Evolutionary conservation across 64 coral and sea anemone species (phyloP).

Genomic region (Stichodactyla mertensii): DNA sequence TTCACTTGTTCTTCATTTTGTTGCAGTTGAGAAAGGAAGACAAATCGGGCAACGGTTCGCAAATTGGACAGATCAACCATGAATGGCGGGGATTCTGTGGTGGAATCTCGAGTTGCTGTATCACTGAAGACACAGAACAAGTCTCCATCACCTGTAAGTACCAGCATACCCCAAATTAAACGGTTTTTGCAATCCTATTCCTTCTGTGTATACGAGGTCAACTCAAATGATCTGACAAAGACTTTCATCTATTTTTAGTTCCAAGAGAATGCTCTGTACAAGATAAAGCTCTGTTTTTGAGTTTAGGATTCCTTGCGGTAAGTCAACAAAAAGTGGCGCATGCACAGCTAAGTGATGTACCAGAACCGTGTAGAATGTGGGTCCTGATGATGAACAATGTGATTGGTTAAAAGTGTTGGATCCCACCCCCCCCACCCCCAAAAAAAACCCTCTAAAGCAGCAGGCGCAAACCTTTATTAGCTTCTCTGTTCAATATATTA

Average conservation of each 20-base stretch:
- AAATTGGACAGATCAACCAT: constrained; percentile 33
- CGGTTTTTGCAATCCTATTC: background rate
- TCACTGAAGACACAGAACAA: constrained; percentile 27
- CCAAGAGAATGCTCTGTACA: background rate
- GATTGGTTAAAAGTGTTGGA: too few relatives aligned
- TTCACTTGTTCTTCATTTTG: background rate
- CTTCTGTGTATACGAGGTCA: background rate
- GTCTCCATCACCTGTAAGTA: constrained; percentile 46
- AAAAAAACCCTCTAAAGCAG: background rate
- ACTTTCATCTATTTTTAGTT: background rate
- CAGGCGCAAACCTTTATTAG: too few relatives aligned
- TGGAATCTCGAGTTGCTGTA: constrained; percentile 48
- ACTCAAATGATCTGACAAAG: background rate
- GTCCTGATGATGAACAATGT: too few relatives aligned
- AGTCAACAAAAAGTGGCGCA: background rate
- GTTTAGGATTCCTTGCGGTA: constrained; percentile 35
- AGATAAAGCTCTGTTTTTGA: constrained; percentile 44
- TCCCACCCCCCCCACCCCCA: too few relatives aligned
- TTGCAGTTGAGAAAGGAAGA: constrained; percentile 1
- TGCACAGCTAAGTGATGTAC: background rate
- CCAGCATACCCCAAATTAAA: background rate
- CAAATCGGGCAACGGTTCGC: background rate
- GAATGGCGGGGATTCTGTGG: constrained; percentile 46
- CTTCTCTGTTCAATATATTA: too few relatives aligned
- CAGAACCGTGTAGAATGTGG: too few relatives aligned